Percentiles rank a stretch among this genome's conserved stretches.
Conservation (phyloP, 2,797 vertebrate genomes). For the Heteromormyrus szaboi region DNA sequence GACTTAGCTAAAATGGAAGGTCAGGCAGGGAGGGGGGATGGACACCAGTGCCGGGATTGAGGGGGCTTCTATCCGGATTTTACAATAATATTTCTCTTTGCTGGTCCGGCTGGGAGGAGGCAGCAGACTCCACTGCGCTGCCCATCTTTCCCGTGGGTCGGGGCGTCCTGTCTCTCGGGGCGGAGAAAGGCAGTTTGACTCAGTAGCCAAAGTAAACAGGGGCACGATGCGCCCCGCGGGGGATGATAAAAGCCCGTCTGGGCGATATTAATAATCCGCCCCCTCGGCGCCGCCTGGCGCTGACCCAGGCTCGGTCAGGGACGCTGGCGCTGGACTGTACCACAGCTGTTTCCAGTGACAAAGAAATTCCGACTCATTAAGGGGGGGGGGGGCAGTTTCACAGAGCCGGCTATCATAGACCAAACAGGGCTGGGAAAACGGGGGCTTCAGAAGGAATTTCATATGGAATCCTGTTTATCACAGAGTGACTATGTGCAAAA, state of each 20-base stretch:
- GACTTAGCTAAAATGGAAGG: not conserved
- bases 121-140: no score
- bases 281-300: slow-evolving; percentile 43
- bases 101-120: not conserved
- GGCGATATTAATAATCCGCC: slow-evolving; percentile 51
- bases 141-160: not conserved
- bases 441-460: not conserved
- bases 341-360: slow-evolving; percentile 61
- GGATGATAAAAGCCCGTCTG: slow-evolving; percentile 60
- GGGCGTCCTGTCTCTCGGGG: not conserved
- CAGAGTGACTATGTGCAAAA: not conserved
- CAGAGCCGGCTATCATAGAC: slow-evolving; percentile 29
- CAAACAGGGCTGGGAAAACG: slow-evolving; percentile 21
- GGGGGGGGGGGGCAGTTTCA: slow-evolving; percentile 24
- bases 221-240: slow-evolving; percentile 37
- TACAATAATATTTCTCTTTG: not conserved
- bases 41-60: not conserved
- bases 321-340: slow-evolving; percentile 43
- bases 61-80: not conserved
- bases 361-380: slow-evolving; percentile 53
- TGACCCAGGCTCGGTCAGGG: slow-evolving; percentile 53
- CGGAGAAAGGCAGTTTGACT: slow-evolving; percentile 48
- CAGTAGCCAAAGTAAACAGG: slow-evolving; percentile 49
- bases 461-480: not conserved
- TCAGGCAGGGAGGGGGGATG: not conserved